Evolutionary conservation across 2,888 invertebrate species (phyloP), one percentile per base, ranked within the genome.

Genomic region (Limnephilus marmoratus): DNA sequence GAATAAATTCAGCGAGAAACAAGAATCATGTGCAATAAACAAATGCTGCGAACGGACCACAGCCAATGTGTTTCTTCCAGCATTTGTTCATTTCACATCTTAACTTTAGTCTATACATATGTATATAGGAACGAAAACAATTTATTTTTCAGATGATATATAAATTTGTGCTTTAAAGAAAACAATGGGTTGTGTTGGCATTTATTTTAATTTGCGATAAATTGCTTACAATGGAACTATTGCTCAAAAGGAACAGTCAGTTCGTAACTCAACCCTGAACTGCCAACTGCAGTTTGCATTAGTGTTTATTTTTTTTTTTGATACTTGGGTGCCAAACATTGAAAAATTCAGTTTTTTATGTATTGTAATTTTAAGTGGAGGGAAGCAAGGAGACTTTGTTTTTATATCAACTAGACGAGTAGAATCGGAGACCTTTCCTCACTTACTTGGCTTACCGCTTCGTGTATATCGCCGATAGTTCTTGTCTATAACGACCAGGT

Each of bases 291-390:
- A 86, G 31, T 87, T 45, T 91, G 31, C 41, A 45, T 49, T 45
- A 81, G 34, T 91, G 53, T 81, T 91, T 85, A 87, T 87, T 86
- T 88, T 53, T 31, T 29, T 87, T 80, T 92, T 93, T 92, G 92
- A 93, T 93, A 93, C 93, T 89, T 90, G 93, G 93, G 93, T 93
- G 93, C 93, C 93, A 93, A 93, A 93, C 93, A 86, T 90, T 91
- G 90, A 92, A 92, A 93, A 92, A 81, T 68, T 89, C 41, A 34
- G 31, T 87, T 82, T 45, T 68, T 92, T 92, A 34, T 68, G 37
- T 85, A 91, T 91, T 93, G 91, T 93, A 92, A 93, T 92, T 92
- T 91, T 85, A 92, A 34, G 81, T 83, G 87, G 91, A 93, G 90
- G 91, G 91, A 85, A 90, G 91, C 91, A 34, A 91, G 91, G 90